Percentiles rank a stretch among this genome's conserved stretches.
These are phyloP conservation scores for Myotis vivesi DNA, from an alignment of 2,797 vertebrate genomes.

Conservation along the genomic window DNA sequence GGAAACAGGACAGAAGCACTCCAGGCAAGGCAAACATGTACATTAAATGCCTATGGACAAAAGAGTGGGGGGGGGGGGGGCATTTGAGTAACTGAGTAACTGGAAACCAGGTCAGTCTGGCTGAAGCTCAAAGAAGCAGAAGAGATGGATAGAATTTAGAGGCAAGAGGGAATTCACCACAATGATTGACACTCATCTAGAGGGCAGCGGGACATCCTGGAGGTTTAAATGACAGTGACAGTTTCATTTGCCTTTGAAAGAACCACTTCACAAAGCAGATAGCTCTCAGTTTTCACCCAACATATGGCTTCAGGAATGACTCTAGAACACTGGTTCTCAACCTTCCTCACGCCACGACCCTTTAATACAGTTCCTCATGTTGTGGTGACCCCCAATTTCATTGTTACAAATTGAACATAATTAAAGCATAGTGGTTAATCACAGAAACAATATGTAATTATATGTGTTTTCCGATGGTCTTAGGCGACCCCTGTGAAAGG, in stretches of 20 bases:
- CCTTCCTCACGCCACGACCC: too few species aligned
- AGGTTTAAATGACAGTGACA: neutral
- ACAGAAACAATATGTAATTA: too few species aligned
- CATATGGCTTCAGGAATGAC: neutral
- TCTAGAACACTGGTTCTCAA: neutral
- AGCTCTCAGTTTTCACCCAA: neutral
- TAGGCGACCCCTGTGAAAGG: too few species aligned
- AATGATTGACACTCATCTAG: neutral
- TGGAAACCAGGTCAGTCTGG: neutral
- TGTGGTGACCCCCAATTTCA: too few species aligned
- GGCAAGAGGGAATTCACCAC: rapidly evolving
- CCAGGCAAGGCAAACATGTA: neutral
- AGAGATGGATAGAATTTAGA: neutral
- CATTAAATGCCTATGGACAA: neutral
- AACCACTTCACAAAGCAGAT: neutral
- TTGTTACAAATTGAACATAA: too few species aligned
- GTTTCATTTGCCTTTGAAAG: neutral
- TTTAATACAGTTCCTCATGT: too few species aligned
- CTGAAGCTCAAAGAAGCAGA: neutral
- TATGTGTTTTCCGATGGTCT: too few species aligned
- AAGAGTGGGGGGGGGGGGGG: neutral
- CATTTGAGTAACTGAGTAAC: neutral
- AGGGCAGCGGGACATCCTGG: neutral
- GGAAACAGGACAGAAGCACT: neutral
- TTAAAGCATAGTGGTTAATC: too few species aligned